Evolutionary conservation across 2,113 vertebrate species (phyloP).

Genomic region (Dicrurus megarhynchus): DNA sequence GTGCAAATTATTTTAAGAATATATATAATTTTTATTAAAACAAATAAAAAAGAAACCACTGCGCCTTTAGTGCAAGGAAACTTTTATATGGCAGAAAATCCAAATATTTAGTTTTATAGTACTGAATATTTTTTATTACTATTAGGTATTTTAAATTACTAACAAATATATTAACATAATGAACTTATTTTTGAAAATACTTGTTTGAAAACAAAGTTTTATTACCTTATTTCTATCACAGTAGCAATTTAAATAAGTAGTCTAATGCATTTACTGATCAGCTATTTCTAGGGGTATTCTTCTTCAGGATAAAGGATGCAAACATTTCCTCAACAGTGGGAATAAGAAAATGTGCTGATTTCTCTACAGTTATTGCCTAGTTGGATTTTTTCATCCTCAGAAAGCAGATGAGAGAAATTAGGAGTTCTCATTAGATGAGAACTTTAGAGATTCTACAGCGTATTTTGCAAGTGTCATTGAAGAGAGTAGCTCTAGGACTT

Average conservation of each 20-base stretch:
- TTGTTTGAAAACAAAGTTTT: background rate
- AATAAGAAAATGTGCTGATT: background rate
- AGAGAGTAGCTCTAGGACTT: background rate
- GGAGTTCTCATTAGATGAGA: background rate
- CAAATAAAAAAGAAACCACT: background rate
- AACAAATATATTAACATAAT: background rate
- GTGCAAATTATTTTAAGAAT: background rate
- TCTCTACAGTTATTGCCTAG: background rate
- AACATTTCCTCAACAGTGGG: background rate
- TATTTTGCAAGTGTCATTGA: background rate
- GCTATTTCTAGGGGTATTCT: background rate
- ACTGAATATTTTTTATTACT: background rate
- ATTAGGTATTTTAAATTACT: background rate
- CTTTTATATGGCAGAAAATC: background rate
- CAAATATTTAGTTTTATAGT: background rate
- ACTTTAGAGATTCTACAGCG: background rate
- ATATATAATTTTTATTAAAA: background rate
- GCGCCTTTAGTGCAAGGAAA: background rate
- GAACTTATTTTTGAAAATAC: background rate
- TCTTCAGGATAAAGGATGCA: conserved; percentile 10
- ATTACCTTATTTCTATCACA: background rate
- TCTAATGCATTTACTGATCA: background rate
- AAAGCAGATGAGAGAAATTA: background rate
- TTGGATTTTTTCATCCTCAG: background rate
- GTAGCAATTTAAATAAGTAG: background rate